Percentiles rank a stretch among this genome's conserved stretches.
Evolutionary conservation across 2,888 invertebrate genomes (phyloP).

Genomic region (Netelia virgata): DNA sequence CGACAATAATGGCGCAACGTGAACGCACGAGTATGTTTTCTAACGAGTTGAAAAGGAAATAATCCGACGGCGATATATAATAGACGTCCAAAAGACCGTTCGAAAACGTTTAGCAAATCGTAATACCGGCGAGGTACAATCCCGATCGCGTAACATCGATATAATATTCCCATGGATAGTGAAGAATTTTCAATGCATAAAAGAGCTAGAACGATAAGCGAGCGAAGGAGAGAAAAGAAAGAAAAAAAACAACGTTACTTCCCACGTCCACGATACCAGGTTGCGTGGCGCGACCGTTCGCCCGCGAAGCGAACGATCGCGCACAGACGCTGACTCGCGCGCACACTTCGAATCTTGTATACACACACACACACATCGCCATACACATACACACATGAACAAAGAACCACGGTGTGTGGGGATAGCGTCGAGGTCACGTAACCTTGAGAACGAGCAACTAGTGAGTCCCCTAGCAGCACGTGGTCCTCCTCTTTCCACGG

Average conservation of each 20-base stretch:
- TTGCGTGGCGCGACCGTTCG: constrained; percentile 30
- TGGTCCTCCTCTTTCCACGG: constrained; percentile 51
- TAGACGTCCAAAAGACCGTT: neutral
- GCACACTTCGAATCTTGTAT: neutral
- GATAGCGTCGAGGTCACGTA: constrained; percentile 68
- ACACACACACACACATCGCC: neutral
- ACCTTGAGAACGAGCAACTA: constrained; percentile 78
- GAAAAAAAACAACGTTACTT: constrained; percentile 33
- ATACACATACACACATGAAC: neutral
- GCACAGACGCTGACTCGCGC: neutral
- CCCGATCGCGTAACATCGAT: constrained; percentile 43
- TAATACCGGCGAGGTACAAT: constrained; percentile 40
- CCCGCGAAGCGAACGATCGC: constrained; percentile 29
- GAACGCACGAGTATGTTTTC: too few species aligned
- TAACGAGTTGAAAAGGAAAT: too few species aligned
- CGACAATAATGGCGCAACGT: too few species aligned
- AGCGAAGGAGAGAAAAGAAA: neutral
- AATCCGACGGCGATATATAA: too few species aligned
- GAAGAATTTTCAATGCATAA: constrained; percentile 14
- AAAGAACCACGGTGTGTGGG: constrained; percentile 44
- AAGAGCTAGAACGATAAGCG: constrained; percentile 10
- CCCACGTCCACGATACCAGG: constrained; percentile 47
- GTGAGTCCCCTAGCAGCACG: constrained; percentile 70
- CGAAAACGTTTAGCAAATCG: constrained; percentile 15
- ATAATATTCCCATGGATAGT: constrained; percentile 57